Evolutionary conservation across 2,113 vertebrate species (phyloP).

Genomic region (Irena cyanogastra): DNA sequence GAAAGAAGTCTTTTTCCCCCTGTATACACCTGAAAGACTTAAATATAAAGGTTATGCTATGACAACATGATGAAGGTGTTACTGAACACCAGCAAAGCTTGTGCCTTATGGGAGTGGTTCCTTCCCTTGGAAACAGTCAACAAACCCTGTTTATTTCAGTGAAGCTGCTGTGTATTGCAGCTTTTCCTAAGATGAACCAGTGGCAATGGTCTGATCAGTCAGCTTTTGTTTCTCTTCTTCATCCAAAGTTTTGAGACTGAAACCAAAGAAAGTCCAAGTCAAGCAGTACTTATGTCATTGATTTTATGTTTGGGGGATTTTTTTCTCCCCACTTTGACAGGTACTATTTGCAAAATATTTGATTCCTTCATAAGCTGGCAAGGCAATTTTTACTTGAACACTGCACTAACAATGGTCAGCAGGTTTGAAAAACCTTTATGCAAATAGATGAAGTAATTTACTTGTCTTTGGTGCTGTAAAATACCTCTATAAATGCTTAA

Average conservation of each 20-base stretch:
- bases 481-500: background rate
- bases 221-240: background rate
- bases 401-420: fast-evolving
- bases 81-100: background rate
- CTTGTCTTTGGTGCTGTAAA: background rate
- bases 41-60: background rate
- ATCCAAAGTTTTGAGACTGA: background rate
- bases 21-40: background rate
- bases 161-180: background rate
- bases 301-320: fast-evolving
- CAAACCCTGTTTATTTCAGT: background rate
- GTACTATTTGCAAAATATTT: background rate
- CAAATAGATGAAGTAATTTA: background rate
- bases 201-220: background rate
- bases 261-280: background rate
- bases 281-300: background rate
- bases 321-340: background rate
- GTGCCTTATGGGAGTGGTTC: background rate
- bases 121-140: background rate
- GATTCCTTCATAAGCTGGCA: background rate
- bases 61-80: background rate
- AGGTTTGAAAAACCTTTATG: background rate
- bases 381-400: background rate
- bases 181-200: background rate
- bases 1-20: background rate